These are phyloP conservation scores for Hecatera dysodea DNA, from an alignment of 2,888 invertebrate species.

Conservation along the genomic window DNA sequence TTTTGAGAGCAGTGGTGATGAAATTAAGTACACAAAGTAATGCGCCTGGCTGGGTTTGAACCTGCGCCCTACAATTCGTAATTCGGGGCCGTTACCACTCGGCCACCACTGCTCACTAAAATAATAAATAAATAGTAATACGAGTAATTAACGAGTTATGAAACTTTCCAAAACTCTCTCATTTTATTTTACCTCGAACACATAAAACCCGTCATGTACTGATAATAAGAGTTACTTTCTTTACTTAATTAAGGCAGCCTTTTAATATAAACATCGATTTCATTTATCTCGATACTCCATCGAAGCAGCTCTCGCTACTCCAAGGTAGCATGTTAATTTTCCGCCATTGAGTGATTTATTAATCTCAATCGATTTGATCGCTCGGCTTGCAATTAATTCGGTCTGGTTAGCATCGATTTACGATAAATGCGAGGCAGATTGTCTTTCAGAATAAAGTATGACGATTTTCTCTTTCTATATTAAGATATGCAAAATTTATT, in stretches of 20 bases:
- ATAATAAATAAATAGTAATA: background rate
- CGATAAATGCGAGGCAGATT: conserved; percentile 54
- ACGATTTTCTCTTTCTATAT: background rate
- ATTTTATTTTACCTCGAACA: background rate
- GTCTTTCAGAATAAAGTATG: conserved; percentile 44
- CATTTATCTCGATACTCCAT: conserved; percentile 66
- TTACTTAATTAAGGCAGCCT: conserved; percentile 46
- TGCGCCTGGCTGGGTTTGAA: no score
- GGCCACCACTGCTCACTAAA: no score
- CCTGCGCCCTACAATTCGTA: no score
- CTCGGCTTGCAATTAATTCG: conserved; percentile 67
- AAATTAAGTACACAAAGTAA: no score
- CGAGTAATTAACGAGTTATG: background rate
- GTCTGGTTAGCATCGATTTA: conserved; percentile 64
- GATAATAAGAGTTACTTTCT: conserved; percentile 35
- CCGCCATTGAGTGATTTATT: conserved; percentile 71
- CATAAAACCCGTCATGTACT: conserved; percentile 20
- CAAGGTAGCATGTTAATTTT: conserved; percentile 72
- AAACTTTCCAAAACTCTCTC: conserved; percentile 33
- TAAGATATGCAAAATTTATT: background rate
- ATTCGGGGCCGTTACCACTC: no score
- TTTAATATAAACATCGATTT: conserved; percentile 62
- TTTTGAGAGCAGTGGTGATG: no score
- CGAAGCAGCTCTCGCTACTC: conserved; percentile 56
- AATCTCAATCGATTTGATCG: conserved; percentile 71